Evolutionary conservation across 1,140 invertebrate genomes (phyloP), one percentile per base, ranked within the genome.

Genomic region (Teleogryllus occipitalis): DNA sequence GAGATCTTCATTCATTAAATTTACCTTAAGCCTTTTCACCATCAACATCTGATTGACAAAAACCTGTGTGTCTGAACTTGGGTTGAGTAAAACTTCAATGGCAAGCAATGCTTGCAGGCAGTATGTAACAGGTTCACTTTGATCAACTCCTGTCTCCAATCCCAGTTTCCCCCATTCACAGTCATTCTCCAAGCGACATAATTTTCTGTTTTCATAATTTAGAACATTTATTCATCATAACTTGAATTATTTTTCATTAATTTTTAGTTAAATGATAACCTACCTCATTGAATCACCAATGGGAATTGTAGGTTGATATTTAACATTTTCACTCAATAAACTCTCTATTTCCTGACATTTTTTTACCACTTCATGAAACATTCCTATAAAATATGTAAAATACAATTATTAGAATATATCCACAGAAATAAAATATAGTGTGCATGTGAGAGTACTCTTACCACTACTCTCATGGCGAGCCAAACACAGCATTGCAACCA

Each of bases 31-130:
- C 80, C 92, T 91, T 85, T 97, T 92, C 80, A 97, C 88, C 87
- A 97, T 92, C 77, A 93, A 84, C 18, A 98, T 84, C 84, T 97
- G 93, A 83, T 93, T 92, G 7, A 95, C 92, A 80, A 96, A 91
- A 46, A 91, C 89, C 74, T 92, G 88, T 3, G 95, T 92, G 81
- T 96, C 92, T 27, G 91, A 91, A 83, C 92, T 92, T 10, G 93
- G 92, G 87, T 95, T 93, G 0, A 91, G 84, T 46, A 94, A 86
- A 39, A 95, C 90, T 86, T 94, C 90, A 48, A 95, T 89, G 21
- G 93, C 92, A 47, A 94, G 85, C 21, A 94, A 82, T 7, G 93
- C 92, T 83, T 95, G 94, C 27, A 96, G 84, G 83, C 92, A 92
- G 84, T 93, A 90, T 0, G 93, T 92, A 14, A 94, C 90, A 27